Evolutionary conservation across 2,797 vertebrate species (phyloP), one percentile per base, ranked within the genome.

Genomic region (Petrocephalus schoutedeni): DNA sequence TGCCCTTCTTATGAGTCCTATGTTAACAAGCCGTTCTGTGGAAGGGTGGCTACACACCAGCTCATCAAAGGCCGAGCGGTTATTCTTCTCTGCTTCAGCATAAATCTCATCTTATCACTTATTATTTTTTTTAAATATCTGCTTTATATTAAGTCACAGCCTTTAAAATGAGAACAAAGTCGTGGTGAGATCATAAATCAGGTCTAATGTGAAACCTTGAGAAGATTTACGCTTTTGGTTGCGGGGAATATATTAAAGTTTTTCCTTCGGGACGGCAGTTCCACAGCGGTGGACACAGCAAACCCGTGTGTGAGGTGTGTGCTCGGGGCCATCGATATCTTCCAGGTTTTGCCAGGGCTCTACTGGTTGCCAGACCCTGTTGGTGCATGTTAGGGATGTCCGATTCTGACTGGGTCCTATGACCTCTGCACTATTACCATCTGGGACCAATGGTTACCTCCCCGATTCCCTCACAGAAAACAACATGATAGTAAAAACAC

Each of bases 161-260:
- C 88, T 87, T 80, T 91, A 89, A 91, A 88, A 89, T 87, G 89
- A 90, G 90, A 92, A 92, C 90, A 92, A 92, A 91, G 90, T 85
- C 61, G 19, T 53, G 86, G 71, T 14, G 74, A 88, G 90, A 59
- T 86, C 86, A 89, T 91, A 91, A 92, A 92, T 92, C 91, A 90
- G 23, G 59, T 57, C 87, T 23, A 88, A 28, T 36, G 89, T 86
- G 87, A 89, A 87, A 86, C 36, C 87, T 74, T 86, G 84, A 61
- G 71, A 86, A 88, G 90, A 91, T 91, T 90, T 91, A 89, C 89
- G 77, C 58, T 36, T 77, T 83, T 19, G 8, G 67, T 36, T 59
- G 71, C 23, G 64, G 82, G 16, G 59, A 56, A 23, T 0, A 86
- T 89, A 90, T 91, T 90, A 89, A 80, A 71, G 21, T n/a, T 74